Evolutionary conservation across 1,140 invertebrate genomes (phyloP).

Genomic region (Orussus abietinus): DNA sequence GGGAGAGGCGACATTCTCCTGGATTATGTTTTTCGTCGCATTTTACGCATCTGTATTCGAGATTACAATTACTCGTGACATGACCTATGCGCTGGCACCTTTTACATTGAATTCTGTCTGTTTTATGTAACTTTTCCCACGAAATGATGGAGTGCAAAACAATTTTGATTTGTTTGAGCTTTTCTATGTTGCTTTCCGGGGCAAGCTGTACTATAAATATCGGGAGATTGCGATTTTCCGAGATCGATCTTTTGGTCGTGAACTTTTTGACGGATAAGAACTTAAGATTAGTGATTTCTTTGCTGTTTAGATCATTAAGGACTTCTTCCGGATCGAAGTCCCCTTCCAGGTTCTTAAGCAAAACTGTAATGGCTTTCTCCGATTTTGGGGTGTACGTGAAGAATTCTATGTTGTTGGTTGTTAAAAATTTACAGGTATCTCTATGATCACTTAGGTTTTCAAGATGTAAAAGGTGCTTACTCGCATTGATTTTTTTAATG

Average conservation of each 20-base stretch:
- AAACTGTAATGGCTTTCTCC: conserved; percentile 6
- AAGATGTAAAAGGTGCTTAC: not conserved
- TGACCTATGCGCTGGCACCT: conserved; percentile 14
- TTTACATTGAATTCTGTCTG: conserved; percentile 8
- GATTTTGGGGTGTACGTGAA: conserved; percentile 15
- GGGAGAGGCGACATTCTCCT: conserved; percentile 4
- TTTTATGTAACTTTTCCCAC: conserved; percentile 13
- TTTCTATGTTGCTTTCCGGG: too few relatives aligned
- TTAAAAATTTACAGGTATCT: not conserved
- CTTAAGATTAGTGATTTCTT: not conserved
- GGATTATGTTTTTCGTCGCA: conserved; percentile 8
- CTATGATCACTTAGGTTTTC: not conserved
- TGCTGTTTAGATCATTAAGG: conserved; percentile 1
- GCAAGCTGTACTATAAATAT: too few relatives aligned
- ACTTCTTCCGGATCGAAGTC: conserved; percentile 9
- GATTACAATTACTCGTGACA: conserved; percentile 4
- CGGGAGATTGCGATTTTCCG: conserved; percentile 9
- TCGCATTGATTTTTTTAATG: not conserved
- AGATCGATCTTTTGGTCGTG: conserved; percentile 6
- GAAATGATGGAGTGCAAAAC: too few relatives aligned
- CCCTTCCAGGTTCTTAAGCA: conserved; percentile 19
- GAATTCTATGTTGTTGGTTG: conserved; percentile 3
- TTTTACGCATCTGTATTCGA: conserved; percentile 16
- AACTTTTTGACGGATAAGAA: conserved; percentile 9
- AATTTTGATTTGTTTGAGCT: too few relatives aligned